Conservation (phyloP, 2,113 vertebrate species). For the Antennarius striatus region DNA sequence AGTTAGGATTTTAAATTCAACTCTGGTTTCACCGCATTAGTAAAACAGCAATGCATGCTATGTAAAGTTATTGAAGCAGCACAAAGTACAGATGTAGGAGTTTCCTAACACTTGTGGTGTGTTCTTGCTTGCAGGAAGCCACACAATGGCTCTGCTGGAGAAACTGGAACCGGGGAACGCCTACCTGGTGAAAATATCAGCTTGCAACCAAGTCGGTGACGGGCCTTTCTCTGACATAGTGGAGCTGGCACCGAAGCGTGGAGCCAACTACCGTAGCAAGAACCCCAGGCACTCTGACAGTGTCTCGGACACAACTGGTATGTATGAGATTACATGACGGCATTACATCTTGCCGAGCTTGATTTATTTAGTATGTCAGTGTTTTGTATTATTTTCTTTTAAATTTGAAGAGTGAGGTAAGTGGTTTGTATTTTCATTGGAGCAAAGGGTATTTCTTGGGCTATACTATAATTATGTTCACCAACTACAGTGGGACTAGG, state of each 20-base stretch:
- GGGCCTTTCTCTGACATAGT: slow-evolving; percentile 90
- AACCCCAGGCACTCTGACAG: slow-evolving; percentile 82
- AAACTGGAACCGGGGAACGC: slow-evolving; percentile 88
- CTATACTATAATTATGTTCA: too few species aligned
- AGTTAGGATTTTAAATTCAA: too few species aligned
- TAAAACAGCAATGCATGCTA: neutral
- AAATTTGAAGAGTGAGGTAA: too few species aligned
- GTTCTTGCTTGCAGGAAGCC: slow-evolving; percentile 78
- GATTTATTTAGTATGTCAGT: neutral
- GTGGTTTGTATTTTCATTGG: too few species aligned
- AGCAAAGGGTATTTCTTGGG: too few species aligned
- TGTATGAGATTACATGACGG: neutral
- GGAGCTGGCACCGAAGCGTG: slow-evolving; percentile 84
- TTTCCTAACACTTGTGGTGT: slow-evolving; percentile 20
- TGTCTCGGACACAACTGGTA: slow-evolving; percentile 80
- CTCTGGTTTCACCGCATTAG: too few species aligned
- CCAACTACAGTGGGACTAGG: too few species aligned
- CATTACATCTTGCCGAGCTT: neutral
- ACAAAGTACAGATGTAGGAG: neutral
- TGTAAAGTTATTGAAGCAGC: neutral
- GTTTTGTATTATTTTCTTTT: too few species aligned
- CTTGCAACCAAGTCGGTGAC: slow-evolving; percentile 92
- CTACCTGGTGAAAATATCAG: slow-evolving; percentile 93
- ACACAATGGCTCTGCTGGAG: slow-evolving; percentile 95
- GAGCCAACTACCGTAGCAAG: slow-evolving; percentile 81